Evolutionary conservation across 2,888 invertebrate species (phyloP).

Genomic region (Trachelus iudaicus): DNA sequence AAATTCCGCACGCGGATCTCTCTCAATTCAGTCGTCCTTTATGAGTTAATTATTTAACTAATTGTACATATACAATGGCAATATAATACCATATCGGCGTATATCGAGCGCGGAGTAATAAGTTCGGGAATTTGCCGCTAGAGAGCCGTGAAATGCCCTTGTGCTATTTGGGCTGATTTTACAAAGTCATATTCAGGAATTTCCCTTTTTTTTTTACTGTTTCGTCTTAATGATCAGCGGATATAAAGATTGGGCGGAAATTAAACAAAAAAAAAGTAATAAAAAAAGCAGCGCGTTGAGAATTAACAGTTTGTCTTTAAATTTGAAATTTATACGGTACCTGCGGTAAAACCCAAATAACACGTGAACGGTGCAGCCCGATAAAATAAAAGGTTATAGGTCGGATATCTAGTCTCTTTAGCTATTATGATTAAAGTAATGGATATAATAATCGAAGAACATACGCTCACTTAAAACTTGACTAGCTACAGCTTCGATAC

Average conservation of each 20-base stretch:
- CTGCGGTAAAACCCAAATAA: background rate
- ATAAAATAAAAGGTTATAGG: background rate
- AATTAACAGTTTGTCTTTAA: background rate
- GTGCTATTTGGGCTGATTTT: background rate
- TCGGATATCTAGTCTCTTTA: background rate
- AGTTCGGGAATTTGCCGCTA: background rate
- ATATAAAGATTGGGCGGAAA: background rate
- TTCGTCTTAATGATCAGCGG: background rate
- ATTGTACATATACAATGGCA: background rate
- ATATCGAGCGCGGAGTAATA: background rate
- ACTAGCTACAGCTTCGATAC: slow-evolving; percentile 32
- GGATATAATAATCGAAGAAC: slow-evolving; percentile 12
- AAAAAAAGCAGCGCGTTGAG: background rate
- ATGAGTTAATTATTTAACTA: slow-evolving; percentile 3
- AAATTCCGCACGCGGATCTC: background rate
- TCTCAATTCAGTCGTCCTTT: slow-evolving; percentile 9
- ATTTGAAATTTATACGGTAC: background rate
- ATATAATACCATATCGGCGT: slow-evolving; percentile 2
- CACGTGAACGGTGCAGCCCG: background rate
- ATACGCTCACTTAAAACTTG: slow-evolving; percentile 35
- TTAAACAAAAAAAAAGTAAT: background rate
- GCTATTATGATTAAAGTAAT: background rate
- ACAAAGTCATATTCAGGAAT: background rate
- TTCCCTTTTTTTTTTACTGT: background rate
- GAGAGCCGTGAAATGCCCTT: background rate